Evolutionary conservation across 2,888 invertebrate species (phyloP).

Genomic region (Xestia c-nigrum): DNA sequence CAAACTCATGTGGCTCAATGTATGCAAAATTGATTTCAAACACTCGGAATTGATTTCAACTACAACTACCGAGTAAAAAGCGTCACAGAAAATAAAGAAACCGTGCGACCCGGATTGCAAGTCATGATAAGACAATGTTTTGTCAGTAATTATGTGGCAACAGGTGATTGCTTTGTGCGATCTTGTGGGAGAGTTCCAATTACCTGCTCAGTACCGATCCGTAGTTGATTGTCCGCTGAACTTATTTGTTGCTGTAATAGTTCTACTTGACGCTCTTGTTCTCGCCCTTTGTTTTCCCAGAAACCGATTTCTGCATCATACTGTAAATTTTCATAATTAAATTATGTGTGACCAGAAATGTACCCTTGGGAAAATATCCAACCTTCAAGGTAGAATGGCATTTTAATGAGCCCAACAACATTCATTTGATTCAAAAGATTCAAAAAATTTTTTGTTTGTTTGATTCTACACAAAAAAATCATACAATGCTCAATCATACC

Average conservation of each 20-base stretch:
- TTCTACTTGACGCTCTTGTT: conserved; percentile 96
- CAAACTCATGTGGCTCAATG: background rate
- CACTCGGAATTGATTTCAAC: background rate
- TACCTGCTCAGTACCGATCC: conserved; percentile 96
- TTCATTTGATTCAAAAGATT: no score
- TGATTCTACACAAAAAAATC: no score
- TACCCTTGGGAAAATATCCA: no score
- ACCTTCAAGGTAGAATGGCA: background rate
- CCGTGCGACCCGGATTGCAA: conserved; percentile 39
- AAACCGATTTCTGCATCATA: conserved; percentile 97
- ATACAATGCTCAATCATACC: conserved; percentile 56
- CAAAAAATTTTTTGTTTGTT: no score
- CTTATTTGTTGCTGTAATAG: conserved; percentile 95
- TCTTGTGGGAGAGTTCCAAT: conserved; percentile 49
- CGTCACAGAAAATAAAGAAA: conserved; percentile 45
- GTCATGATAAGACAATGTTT: conserved; percentile 45
- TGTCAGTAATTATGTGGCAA: conserved; percentile 39
- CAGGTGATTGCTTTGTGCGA: conserved; percentile 35
- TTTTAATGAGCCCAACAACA: no score
- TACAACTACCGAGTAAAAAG: background rate
- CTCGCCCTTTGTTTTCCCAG: conserved; percentile 96
- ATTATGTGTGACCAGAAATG: no score
- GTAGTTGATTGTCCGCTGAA: conserved; percentile 94
- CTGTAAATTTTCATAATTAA: conserved; percentile 81
- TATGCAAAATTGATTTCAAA: background rate